These are phyloP conservation scores for Acipenser ruthenus DNA, from an alignment of 2,797 vertebrate species.

Conservation along the genomic window DNA sequence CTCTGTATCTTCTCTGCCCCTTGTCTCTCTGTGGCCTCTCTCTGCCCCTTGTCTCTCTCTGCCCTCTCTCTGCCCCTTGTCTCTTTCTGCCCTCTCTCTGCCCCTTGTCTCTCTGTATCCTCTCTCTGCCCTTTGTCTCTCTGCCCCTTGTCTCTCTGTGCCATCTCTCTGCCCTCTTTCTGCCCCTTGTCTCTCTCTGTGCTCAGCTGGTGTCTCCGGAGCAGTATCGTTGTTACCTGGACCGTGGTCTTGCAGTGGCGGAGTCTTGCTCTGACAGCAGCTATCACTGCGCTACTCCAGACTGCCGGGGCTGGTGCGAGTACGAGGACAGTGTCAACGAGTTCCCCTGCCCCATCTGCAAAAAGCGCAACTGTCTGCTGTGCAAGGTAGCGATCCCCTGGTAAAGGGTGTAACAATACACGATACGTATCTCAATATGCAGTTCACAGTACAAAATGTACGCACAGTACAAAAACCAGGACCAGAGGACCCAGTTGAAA, in stretches of 20 bases:
- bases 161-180: not conserved
- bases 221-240: constrained; percentile 74
- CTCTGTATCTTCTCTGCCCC: no score
- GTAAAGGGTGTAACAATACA: no score
- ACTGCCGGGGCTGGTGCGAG: constrained; percentile 78
- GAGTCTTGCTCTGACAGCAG: constrained; percentile 78
- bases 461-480: not conserved
- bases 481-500: not conserved
- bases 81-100: not conserved
- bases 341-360: constrained; percentile 74
- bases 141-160: not conserved
- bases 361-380: constrained; percentile 72
- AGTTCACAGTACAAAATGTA: not conserved
- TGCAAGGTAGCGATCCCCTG: constrained; percentile 63
- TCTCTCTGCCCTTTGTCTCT: not conserved
- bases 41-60: not conserved
- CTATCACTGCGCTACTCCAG: constrained; percentile 71
- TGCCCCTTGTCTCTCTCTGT: constrained; percentile 5
- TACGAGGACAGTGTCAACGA: constrained; percentile 73
- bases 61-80: not conserved
- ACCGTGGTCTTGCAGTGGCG: constrained; percentile 67
- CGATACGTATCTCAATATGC: not conserved
- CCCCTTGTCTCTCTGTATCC: not conserved
- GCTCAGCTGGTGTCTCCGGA: constrained; percentile 65
- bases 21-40: not conserved